These are phyloP conservation scores for Damaliscus lunatus DNA, from an alignment of 2,113 vertebrate species.

Conservation along the genomic window DNA sequence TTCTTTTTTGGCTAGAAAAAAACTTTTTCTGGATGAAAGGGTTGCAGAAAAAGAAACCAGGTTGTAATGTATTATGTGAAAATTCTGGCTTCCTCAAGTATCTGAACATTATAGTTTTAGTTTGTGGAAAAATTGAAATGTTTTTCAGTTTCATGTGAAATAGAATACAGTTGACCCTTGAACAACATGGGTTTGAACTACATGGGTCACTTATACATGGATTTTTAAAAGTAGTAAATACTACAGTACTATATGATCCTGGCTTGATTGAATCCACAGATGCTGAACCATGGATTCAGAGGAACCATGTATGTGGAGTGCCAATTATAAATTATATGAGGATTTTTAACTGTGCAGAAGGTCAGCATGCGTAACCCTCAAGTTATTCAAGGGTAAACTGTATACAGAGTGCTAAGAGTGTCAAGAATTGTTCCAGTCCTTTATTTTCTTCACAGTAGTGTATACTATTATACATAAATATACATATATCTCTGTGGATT, in stretches of 20 bases:
- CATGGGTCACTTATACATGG: background rate
- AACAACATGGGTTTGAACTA: background rate
- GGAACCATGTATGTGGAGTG: background rate
- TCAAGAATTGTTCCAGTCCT: background rate
- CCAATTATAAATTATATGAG: background rate
- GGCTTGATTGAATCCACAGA: background rate
- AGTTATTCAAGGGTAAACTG: background rate
- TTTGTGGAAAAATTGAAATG: conserved; percentile 16
- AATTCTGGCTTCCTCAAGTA: background rate
- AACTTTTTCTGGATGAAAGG: background rate
- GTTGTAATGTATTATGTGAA: background rate
- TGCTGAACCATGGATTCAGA: background rate
- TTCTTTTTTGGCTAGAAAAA: background rate
- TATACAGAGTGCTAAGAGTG: background rate
- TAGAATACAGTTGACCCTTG: background rate
- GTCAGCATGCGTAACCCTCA: background rate
- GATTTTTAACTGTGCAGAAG: background rate
- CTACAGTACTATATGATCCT: background rate
- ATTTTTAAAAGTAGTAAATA: background rate
- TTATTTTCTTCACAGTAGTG: background rate
- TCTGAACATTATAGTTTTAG: background rate
- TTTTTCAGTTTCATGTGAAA: background rate
- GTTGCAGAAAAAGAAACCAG: background rate
- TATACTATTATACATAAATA: background rate
- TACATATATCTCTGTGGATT: background rate